Base-by-base conservation (phyloP, 2,113 vertebrate genomes). In the Nothobranchius furzeri region DNA sequence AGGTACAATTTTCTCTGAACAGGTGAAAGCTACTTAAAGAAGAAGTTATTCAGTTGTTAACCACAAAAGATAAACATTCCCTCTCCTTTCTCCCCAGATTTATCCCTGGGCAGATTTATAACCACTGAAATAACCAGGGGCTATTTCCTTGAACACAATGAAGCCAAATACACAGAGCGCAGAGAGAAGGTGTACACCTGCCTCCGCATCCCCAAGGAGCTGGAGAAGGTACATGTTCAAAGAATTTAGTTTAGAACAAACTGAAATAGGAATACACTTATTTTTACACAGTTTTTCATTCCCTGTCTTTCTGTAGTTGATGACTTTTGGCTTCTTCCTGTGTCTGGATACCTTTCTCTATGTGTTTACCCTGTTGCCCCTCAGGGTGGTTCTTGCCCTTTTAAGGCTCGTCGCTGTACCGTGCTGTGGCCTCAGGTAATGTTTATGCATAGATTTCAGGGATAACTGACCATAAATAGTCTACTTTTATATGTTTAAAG, bases 131-230 rank as follows among this genome's bases (percentile, higher is more conserved):
- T 99, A 62, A 99, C 96, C 30, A 93, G 98, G 88, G 98, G 98
- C 45, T 99, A 99, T 90, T 98, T 99, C 91, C 94, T 99, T 73
- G 98, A 99, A 90, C 97, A 99, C 89, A 98, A 99, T 72, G 97
- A 99, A 90, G 97, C 97, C 82, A 99, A 98, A 88, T 99, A 99
- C 78, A 98, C 95, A 0, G 98, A 99, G 78, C 90, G 97, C 78
- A 93, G 98, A 86, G 97, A 99, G 83, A 93, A 93, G 81, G 98
- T 99, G 0, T 99, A 99, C 89, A 99, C 98, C 0, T 99, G 96
- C 84, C 90, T 99, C 83, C 92, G 98, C 63, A 98, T 99, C 91
- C 98, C 98, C 14, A 95, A 95, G 88, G 98, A 99, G 84, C 76
- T 99, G 84, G 98, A 99, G 90, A 98, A 98, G 96, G 98, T 96